These are phyloP conservation scores for Andrena chrysosceles DNA, from an alignment of 2,888 invertebrate species.

Conservation along the genomic window DNA sequence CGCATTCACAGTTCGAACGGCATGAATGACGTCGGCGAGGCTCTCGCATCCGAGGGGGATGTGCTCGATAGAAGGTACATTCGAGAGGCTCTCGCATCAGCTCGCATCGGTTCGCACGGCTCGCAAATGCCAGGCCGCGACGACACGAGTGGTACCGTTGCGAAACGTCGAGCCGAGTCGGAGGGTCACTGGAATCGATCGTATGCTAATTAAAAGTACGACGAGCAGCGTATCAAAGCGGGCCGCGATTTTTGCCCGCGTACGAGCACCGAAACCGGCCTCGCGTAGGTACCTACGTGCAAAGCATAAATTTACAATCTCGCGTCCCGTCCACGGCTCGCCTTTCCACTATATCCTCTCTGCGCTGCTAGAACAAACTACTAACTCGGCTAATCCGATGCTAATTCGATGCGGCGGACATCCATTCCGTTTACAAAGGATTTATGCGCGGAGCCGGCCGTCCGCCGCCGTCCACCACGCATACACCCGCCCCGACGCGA, in stretches of 20 bases:
- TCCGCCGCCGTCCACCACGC: constrained; percentile 47
- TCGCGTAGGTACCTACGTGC: constrained; percentile 41
- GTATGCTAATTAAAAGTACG: constrained; percentile 71
- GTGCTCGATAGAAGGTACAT: constrained; percentile 3
- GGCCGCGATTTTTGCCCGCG: constrained; percentile 56
- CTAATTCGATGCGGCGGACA: constrained; percentile 80
- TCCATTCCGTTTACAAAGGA: constrained; percentile 77
- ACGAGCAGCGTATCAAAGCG: constrained; percentile 50
- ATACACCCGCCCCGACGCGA: constrained; percentile 35
- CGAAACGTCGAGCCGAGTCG: constrained; percentile 50
- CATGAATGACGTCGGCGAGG: constrained; percentile 31
- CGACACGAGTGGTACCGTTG: constrained; percentile 40
- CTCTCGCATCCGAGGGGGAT: no score
- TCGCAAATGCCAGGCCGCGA: constrained; percentile 59
- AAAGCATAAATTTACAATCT: constrained; percentile 68
- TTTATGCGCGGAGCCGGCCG: constrained; percentile 61
- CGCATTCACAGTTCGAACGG: constrained; percentile 19
- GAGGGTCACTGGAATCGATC: constrained; percentile 49
- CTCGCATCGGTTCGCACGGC: constrained; percentile 53
- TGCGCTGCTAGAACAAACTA: constrained; percentile 55
- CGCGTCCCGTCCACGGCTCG: constrained; percentile 31
- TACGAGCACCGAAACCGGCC: constrained; percentile 51
- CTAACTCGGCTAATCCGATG: constrained; percentile 81
- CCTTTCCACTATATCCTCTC: constrained; percentile 38
- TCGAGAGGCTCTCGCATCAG: constrained; percentile 15